A percentile compares a stretch with the other conserved stretches of the same genome.
These are phyloP conservation scores for Himalopsyche japonica DNA, from an alignment of 2,888 invertebrate genomes.

Conservation along the genomic window DNA sequence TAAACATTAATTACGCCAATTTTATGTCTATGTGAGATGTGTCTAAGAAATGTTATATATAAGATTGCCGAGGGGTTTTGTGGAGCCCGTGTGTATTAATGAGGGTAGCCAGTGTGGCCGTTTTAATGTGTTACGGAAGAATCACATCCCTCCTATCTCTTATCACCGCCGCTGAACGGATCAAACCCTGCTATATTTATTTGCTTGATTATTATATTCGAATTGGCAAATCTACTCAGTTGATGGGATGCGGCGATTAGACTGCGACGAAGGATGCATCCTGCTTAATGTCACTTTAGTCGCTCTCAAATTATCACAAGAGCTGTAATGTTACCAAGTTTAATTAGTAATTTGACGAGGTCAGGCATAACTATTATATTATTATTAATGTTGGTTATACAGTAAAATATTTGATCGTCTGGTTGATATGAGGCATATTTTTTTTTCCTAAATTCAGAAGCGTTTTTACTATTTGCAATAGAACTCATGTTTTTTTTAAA, in stretches of 20 bases:
- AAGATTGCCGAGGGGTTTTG: slow-evolving; percentile 8
- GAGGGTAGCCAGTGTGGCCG: slow-evolving; percentile 20
- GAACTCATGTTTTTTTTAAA: too few relatives aligned
- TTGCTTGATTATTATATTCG: slow-evolving; percentile 21
- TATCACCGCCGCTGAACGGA: slow-evolving; percentile 20
- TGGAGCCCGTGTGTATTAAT: slow-evolving; percentile 22
- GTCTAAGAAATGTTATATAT: neutral
- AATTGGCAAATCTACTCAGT: slow-evolving; percentile 8
- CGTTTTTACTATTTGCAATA: too few relatives aligned
- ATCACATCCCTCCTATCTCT: slow-evolving; percentile 28
- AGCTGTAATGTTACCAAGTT: neutral
- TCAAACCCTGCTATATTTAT: slow-evolving; percentile 14
- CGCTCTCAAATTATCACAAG: neutral
- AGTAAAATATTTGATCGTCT: too few relatives aligned
- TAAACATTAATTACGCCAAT: neutral
- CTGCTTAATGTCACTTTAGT: neutral
- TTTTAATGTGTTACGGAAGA: slow-evolving; percentile 31
- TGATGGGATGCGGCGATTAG: neutral
- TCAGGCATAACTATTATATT: neutral
- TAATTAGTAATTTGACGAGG: neutral
- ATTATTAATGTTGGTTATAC: too few relatives aligned
- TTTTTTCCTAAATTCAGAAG: too few relatives aligned
- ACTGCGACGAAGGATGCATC: neutral
- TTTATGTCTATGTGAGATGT: neutral
- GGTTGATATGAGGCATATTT: too few relatives aligned